Base-by-base conservation (phyloP, 2,888 invertebrate species). In the Trachelus tabidus region DNA sequence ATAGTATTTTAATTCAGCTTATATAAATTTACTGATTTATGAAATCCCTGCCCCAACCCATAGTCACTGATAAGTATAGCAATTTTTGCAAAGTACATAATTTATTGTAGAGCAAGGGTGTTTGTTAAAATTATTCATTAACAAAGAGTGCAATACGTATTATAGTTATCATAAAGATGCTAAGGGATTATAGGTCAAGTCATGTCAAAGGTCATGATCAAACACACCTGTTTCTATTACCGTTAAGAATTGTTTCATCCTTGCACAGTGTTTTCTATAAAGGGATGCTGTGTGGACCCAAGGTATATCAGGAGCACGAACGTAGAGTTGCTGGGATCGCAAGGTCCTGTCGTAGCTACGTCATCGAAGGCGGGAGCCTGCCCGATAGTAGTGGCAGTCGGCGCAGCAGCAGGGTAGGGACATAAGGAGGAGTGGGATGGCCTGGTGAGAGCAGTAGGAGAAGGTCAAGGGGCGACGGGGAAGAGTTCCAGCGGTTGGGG, bases 401-500 rank as follows among this genome's bases (percentile, higher is more conserved):
- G 69, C 34, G 31, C 37, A 31, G 77, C 76, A 40, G 33, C 69
- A 78, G 69, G 75, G 77, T 76, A 77, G 78, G 77, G 76, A 79
- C 79, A 40, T 37, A 74, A 76, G 75, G 79, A 78, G 77, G 75
- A 56, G 56, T 56, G 56, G 56, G 56, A 56, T 56, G 56, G 56
- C 2, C 56, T 56, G 37, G 77, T 12, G 77, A 68, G 76, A 76
- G 80, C 75, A 35, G 81, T 76, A 80, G 78, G 78, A 77, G 81
- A 40, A 83, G 75, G 68, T 71, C 12, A 56, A n/a, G 79, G 81
- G 85, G 82, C 80, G 82, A 77, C 81, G 81, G 81, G 81, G 81
- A 81, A 82, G 82, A 79, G 82, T 81, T 81, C 81, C 81, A 78
- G 82, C 83, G 88, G 85, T 88, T 87, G 34, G 86, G 86, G 86